Base-by-base conservation (phyloP, 2,797 vertebrate genomes). In the Brotula barbata region DNA sequence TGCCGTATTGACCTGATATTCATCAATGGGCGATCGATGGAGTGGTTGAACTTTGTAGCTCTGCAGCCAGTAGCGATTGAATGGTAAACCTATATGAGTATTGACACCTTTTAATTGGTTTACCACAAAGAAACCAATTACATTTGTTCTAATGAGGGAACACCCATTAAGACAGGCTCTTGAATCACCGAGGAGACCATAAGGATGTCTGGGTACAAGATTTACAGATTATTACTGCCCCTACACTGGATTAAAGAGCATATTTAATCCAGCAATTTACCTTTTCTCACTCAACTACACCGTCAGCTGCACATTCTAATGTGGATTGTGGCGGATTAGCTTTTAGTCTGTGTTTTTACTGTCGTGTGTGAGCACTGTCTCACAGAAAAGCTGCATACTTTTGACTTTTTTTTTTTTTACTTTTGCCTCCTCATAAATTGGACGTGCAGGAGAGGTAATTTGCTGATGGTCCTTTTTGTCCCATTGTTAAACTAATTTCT, bases 81-180 rank as follows among this genome's bases (percentile, higher is more conserved):
- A 76, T 58, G 60, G 78, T 83, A 82, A 83, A 72, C 71, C 47
- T 61, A 73, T 81, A 73, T 37, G 48, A 49, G 22, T 86, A 87
- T 88, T 78, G 85, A 78, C 80, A 84, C 48, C 60, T 86, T 84
- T 76, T 83, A 85, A 85, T 87, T 83, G 85, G 84, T 85, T 67
- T 71, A 64, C 73, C 53, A 73, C 69, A 69, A 77, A 67, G 49
- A 73, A 68, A 75, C 57, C 82, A 86, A 85, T 88, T 78, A 67
- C 50, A 83, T 80, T 81, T 67, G 47, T 67, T 47, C 65, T 87
- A 84, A 87, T 80, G 75, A 84, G 74, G 66, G 71, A 47, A 67
- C 55, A 88, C 83, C 84, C 77, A 89, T 85, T 80, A 60, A 46
- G 67, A 58, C 71, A 45, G 50, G 34, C 48, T 70, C 34, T 37